phyloP scores from a whole-genome alignment of 2,888 invertebrate genomes.

The Zhengitettix transpicula region DNA sequence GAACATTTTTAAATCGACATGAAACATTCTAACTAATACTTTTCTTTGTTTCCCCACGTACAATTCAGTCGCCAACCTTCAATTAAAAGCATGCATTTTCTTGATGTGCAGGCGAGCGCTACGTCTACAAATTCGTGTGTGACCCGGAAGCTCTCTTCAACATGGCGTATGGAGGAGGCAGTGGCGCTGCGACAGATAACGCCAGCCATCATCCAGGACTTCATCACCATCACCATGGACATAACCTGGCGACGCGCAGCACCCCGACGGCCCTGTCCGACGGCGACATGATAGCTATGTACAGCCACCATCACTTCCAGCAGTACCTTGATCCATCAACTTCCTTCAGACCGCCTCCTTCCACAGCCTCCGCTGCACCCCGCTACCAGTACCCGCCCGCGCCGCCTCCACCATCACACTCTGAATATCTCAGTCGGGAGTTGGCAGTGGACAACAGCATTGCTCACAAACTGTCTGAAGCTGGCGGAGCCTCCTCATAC shows the following conservation, averaged over 20 bases:
- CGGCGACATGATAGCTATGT: conserved; percentile 11
- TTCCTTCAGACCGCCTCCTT: neutral
- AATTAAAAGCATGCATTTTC: too few species aligned
- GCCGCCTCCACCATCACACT: neutral
- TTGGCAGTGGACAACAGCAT: too few species aligned
- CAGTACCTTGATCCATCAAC: conserved; percentile 5
- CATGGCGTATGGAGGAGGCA: conserved; percentile 42
- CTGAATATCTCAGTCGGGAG: neutral
- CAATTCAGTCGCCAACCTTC: too few species aligned
- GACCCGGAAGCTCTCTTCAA: conserved; percentile 82
- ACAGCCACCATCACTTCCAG: conserved; percentile 9
- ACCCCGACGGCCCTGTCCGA: conserved; percentile 1
- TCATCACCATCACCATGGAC: too few species aligned
- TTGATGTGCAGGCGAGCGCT: conserved; percentile 56
- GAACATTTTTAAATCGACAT: too few species aligned
- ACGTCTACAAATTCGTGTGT: conserved; percentile 93
- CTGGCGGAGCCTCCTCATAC: neutral
- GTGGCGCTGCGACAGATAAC: neutral
- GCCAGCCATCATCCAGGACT: neutral
- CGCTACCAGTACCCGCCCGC: neutral
- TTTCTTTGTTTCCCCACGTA: too few species aligned
- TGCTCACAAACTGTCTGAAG: neutral
- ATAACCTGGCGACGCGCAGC: neutral
- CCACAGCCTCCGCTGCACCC: neutral
- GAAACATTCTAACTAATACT: too few species aligned